These are phyloP conservation scores for Centropristis striata DNA, from an alignment of 2,113 vertebrate genomes.

Conservation along the genomic window DNA sequence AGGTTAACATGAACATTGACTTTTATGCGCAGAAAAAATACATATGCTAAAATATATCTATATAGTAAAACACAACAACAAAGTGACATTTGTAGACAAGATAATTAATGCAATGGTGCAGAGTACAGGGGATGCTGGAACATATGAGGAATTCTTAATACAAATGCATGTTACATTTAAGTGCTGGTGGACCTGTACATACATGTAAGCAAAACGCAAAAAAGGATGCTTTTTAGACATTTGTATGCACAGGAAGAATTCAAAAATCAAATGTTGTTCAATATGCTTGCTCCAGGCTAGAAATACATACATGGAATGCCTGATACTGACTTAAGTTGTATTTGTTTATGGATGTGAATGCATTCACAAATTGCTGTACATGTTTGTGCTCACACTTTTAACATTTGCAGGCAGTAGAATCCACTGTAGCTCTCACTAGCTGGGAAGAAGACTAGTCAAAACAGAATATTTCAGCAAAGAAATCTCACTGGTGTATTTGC, in stretches of 20 bases:
- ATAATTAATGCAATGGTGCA: too few species aligned
- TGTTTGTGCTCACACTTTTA: background rate
- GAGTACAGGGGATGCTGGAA: too few species aligned
- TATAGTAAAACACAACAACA: too few species aligned
- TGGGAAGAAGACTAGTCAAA: background rate
- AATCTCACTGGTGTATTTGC: constrained; percentile 5
- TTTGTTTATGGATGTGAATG: background rate
- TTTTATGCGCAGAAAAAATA: too few species aligned
- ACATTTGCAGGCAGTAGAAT: constrained; percentile 13
- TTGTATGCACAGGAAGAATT: background rate
- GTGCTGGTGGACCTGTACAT: background rate
- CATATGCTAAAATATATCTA: too few species aligned
- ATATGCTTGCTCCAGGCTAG: background rate
- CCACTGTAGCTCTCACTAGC: background rate
- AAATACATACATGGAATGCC: background rate
- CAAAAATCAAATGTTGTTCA: background rate
- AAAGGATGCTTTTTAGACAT: background rate
- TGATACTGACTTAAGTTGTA: background rate
- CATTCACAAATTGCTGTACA: background rate
- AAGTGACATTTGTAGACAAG: too few species aligned
- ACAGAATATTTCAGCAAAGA: constrained; percentile 17
- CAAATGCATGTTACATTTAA: background rate
- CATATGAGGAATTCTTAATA: too few species aligned
- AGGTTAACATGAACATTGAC: too few species aligned
- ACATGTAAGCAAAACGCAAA: background rate